Evolutionary conservation across 2,797 vertebrate genomes (phyloP).

Genomic region (Platyrinchus mystaceus): DNA sequence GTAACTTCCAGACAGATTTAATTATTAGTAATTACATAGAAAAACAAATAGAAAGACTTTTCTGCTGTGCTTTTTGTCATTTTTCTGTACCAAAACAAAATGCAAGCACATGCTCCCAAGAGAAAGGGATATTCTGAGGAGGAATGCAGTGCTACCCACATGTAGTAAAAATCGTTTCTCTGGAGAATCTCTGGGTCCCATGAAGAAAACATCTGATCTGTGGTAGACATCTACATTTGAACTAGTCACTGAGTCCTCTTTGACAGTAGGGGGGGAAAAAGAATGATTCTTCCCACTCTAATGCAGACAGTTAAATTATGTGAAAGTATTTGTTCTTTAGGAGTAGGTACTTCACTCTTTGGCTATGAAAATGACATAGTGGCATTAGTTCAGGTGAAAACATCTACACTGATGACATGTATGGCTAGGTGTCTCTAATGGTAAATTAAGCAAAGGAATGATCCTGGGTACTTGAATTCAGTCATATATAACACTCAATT

Average conservation of each 20-base stretch:
- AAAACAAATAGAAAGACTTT: neutral
- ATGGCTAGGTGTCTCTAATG: neutral
- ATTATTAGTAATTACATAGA: neutral
- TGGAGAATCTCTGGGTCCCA: neutral
- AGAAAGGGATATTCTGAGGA: neutral
- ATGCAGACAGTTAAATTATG: neutral
- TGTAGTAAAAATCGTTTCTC: neutral
- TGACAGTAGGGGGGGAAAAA: neutral
- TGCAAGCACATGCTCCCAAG: neutral
- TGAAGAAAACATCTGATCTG: neutral
- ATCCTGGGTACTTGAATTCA: neutral
- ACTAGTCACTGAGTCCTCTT: neutral
- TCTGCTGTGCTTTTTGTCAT: neutral
- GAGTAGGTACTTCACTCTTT: neutral
- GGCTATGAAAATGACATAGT: neutral
- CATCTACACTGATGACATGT: neutral
- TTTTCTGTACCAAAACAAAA: neutral
- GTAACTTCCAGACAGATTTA: neutral
- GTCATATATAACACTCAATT: neutral
- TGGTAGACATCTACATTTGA: neutral
- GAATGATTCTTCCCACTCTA: neutral
- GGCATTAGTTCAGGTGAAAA: neutral
- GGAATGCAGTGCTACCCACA: neutral
- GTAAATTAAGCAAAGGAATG: neutral
- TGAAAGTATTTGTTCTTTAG: neutral